Conservation (phyloP, 2,797 vertebrate genomes). For the Benthosema pterotum region DNA sequence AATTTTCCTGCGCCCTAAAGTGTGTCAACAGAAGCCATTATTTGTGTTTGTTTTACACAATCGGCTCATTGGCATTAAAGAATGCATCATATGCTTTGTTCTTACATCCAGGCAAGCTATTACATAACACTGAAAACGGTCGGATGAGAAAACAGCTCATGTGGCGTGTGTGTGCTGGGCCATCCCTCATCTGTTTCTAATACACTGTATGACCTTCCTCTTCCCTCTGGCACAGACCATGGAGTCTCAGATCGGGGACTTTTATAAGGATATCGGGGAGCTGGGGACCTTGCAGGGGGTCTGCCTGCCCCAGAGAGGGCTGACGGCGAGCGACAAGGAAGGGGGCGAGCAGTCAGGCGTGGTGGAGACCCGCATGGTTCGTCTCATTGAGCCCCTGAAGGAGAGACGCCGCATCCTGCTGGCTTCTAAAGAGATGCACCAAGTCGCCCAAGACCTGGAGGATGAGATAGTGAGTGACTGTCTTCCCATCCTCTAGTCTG, state of each 20-base stretch:
- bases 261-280: constrained; percentile 88
- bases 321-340: constrained; percentile 76
- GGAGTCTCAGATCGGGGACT: constrained; percentile 92
- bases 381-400: constrained; percentile 92
- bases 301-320: constrained; percentile 79
- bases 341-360: constrained; percentile 81
- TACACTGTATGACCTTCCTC: constrained; percentile 43
- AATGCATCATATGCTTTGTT: constrained; percentile 42
- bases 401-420: constrained; percentile 90
- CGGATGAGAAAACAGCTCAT: constrained; percentile 42
- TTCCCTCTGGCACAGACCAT: constrained; percentile 79
- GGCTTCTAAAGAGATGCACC: constrained; percentile 94
- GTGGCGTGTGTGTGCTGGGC: constrained; percentile 17
- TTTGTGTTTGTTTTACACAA: constrained; percentile 20
- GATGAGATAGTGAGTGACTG: constrained; percentile 88
- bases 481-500: not conserved
- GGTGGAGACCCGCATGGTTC: constrained; percentile 88
- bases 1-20: constrained; percentile 25
- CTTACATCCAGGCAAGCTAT: constrained; percentile 27
- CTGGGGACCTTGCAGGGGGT: constrained; percentile 83
- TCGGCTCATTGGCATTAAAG: constrained; percentile 46
- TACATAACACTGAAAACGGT: constrained; percentile 53
- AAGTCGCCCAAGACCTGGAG: constrained; percentile 92
- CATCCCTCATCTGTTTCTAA: constrained; percentile 41
- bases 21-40: constrained; percentile 21